Evolutionary conservation across 1,140 invertebrate genomes (phyloP), one percentile per base, ranked within the genome.

Genomic region (Rhynchophorus ferrugineus): DNA sequence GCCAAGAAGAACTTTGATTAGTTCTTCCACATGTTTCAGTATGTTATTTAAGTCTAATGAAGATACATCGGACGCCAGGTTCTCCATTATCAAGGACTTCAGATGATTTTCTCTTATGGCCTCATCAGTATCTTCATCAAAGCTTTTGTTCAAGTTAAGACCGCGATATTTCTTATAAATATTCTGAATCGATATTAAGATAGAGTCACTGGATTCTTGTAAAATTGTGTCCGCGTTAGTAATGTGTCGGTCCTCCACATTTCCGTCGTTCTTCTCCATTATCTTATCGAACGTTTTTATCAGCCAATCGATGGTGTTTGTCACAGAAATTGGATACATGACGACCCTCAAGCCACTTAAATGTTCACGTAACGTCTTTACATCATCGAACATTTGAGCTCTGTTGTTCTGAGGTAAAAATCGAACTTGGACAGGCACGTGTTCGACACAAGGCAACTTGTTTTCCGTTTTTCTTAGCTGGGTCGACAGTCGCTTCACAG

Each of bases 161-260:
- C n/a, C n/a, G 29, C 22, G 8, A 54, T 79, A 77, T 54, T 79
- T 79, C 64, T 88, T 87, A 58, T 81, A 84, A 33, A 86, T 69
- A 38, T 80, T 79, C 64, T 89, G 84, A 48, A 89, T 74, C 0
- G 76, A 69, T 5, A 85, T 53, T 1, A 87, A 67, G 60, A 84
- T 74, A 29, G 69, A 74, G 42, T 79, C 77, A n/a, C n/a, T n/a
- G n/a, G n/a, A n/a, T n/a, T n/a, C n/a, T n/a, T 1, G 80, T 63
- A 39, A 84, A 66, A 50, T 74, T n/a, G n/a, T n/a, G n/a, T n/a
- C n/a, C n/a, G n/a, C n/a, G n/a, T n/a, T n/a, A n/a, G n/a, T n/a
- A n/a, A n/a, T n/a, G n/a, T n/a, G n/a, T n/a, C n/a, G n/a, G n/a
- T n/a, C n/a, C n/a, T n/a, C n/a, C n/a, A n/a, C 13, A 62, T 58